Percentiles rank a stretch among this genome's conserved stretches.
These are phyloP conservation scores for Drosophila teissieri DNA, from an alignment of 1,140 invertebrate species.

Conservation along the genomic window DNA sequence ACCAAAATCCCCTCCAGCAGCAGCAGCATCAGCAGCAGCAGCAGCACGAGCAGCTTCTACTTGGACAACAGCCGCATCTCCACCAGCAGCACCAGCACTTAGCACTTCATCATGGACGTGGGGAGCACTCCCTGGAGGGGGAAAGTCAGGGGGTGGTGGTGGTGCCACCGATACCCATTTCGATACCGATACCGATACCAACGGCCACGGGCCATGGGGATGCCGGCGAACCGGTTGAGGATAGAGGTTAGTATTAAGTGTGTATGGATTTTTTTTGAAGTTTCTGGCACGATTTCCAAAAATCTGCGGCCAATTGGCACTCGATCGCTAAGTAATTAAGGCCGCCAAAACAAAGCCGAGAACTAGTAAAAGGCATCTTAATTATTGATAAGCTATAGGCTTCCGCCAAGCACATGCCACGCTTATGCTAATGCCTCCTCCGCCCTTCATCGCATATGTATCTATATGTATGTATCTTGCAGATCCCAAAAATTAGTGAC, in stretches of 20 bases:
- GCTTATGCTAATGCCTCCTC: conserved; percentile 42
- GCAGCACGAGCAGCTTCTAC: conserved; percentile 24
- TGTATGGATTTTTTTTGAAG: conserved; percentile 30
- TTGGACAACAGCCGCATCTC: conserved; percentile 21
- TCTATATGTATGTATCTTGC: conserved; percentile 18
- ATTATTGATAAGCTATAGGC: conserved; percentile 39
- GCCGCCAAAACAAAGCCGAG: conserved; percentile 29
- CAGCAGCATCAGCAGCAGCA: conserved; percentile 44
- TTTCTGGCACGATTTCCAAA: conserved; percentile 61
- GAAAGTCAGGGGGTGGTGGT: conserved; percentile 19
- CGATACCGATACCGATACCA: conserved; percentile 41
- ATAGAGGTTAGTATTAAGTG: conserved; percentile 73
- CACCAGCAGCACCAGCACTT: conserved; percentile 49
- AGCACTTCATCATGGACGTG: conserved; percentile 58
- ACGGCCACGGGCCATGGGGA: conserved; percentile 63
- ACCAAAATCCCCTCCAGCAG: conserved; percentile 59
- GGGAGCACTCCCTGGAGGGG: conserved; percentile 14
- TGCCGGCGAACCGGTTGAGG: conserved; percentile 75
- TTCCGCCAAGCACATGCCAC: conserved; percentile 58
- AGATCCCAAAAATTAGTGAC: conserved; percentile 79
- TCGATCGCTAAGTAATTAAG: conserved; percentile 46
- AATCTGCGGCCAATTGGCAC: conserved; percentile 45
- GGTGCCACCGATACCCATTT: conserved; percentile 37
- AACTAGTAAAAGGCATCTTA: conserved; percentile 25
- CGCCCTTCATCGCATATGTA: neutral